A percentile compares a stretch with the other conserved stretches of the same genome.
phyloP scores from a whole-genome alignment of 92 coral and sea anemone species.

The Parazoanthus swiftii region DNA sequence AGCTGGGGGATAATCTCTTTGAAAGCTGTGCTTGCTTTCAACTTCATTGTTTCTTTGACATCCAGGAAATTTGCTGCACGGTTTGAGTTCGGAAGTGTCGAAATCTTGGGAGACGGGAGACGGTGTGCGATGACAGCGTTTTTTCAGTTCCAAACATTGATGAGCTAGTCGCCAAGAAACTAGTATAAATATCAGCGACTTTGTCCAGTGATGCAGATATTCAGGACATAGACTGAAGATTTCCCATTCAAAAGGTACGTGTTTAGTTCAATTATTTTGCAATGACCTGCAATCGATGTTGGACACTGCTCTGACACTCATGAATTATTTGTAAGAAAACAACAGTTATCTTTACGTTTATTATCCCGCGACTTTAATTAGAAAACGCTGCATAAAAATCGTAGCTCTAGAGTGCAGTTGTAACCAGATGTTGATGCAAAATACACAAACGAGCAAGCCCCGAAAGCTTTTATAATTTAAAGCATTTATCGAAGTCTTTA shows the following conservation, averaged over 20 bases:
- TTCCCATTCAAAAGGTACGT: conserved; percentile 15
- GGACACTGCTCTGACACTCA: neutral
- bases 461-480: neutral
- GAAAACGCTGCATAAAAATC: no score
- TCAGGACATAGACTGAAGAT: neutral
- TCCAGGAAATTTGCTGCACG: neutral
- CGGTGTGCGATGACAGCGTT: neutral
- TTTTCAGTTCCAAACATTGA: neutral
- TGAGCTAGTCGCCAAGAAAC: neutral
- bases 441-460: no score
- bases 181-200: neutral
- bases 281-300: conserved; percentile 19
- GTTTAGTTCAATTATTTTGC: neutral
- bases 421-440: no score
- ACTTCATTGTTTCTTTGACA: conserved; percentile 10
- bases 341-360: no score
- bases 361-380: no score
- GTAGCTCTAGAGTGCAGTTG: no score
- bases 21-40: conserved; percentile 30
- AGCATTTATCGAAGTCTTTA: neutral
- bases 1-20: conserved; percentile 20
- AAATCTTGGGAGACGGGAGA: neutral
- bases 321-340: conserved; percentile 19
- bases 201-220: conserved; percentile 27
- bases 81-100: conserved; percentile 16